phyloP scores from a whole-genome alignment of 2,888 invertebrate genomes.

The Keiferia lycopersicella region DNA sequence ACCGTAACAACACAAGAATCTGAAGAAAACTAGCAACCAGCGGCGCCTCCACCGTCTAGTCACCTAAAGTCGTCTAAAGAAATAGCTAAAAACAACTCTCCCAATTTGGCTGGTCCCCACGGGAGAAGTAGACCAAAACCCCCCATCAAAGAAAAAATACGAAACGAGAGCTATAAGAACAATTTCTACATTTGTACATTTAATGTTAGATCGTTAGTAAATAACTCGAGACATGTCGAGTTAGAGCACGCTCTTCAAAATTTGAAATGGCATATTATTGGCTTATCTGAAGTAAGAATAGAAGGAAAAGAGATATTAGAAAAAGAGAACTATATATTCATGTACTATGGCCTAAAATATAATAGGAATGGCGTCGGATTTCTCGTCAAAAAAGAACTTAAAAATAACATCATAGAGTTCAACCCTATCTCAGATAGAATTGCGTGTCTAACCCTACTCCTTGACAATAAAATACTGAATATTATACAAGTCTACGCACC shows the following conservation, averaged over 20 bases:
- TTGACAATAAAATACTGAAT: slow-evolving; percentile 6
- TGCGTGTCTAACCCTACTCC: slow-evolving; percentile 6
- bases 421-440: slow-evolving; percentile 24
- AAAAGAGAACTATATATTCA: slow-evolving; percentile 26
- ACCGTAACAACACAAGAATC: too few relatives aligned
- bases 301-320: slow-evolving; percentile 26
- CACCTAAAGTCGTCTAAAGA: too few relatives aligned
- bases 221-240: background rate
- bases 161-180: background rate
- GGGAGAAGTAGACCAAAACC: slow-evolving; percentile 28
- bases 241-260: slow-evolving; percentile 22
- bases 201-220: slow-evolving; percentile 26
- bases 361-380: slow-evolving; percentile 28
- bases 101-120: slow-evolving; percentile 30
- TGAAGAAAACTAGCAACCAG: too few relatives aligned
- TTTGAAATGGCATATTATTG: slow-evolving; percentile 28
- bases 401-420: slow-evolving; percentile 20
- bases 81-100: slow-evolving; percentile 9
- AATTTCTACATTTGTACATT: slow-evolving; percentile 17
- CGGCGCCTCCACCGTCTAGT: too few relatives aligned
- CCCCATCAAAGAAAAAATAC: slow-evolving; percentile 19
- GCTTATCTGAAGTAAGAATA: slow-evolving; percentile 29
- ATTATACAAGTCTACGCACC: slow-evolving; percentile 29
- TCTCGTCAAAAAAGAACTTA: slow-evolving; percentile 21
- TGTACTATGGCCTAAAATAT: slow-evolving; percentile 24